phyloP scores from a whole-genome alignment of 2,888 invertebrate genomes.

The Epirrita christyi region DNA sequence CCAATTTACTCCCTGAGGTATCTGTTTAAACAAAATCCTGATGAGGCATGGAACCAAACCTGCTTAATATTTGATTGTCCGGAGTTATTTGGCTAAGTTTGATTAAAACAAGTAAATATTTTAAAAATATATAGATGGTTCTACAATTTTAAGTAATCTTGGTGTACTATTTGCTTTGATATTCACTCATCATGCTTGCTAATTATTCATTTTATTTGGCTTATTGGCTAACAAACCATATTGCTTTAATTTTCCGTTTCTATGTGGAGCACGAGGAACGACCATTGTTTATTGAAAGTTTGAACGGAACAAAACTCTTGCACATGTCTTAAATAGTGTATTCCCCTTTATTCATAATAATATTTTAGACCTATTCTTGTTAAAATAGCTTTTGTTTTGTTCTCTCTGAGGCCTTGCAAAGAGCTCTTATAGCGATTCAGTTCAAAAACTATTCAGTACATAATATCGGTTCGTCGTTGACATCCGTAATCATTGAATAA shows the following conservation, averaged over 20 bases:
- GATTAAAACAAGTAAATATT: background rate
- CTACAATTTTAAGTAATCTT: background rate
- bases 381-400: no score
- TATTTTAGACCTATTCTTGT: no score
- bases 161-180: constrained; percentile 3
- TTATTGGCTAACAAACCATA: constrained; percentile 16
- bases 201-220: constrained; percentile 16
- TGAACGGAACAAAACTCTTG: background rate
- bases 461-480: no score
- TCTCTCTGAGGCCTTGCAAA: no score
- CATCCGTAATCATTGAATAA: no score
- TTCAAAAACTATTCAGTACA: no score
- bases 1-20: background rate
- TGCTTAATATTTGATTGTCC: background rate
- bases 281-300: constrained; percentile 18
- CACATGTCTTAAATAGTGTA: no score
- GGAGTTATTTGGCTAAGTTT: constrained; percentile 1
- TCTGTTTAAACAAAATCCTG: background rate
- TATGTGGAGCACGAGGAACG: no score
- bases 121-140: background rate
- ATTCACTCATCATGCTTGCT: constrained; percentile 28
- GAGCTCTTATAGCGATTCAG: no score
- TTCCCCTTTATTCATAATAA: no score
- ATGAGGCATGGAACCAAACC: background rate
- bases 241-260: constrained; percentile 26